A percentile compares a stretch with the other conserved stretches of the same genome.
Conservation (phyloP, 2,888 invertebrate genomes). For the Andrena camellia region DNA sequence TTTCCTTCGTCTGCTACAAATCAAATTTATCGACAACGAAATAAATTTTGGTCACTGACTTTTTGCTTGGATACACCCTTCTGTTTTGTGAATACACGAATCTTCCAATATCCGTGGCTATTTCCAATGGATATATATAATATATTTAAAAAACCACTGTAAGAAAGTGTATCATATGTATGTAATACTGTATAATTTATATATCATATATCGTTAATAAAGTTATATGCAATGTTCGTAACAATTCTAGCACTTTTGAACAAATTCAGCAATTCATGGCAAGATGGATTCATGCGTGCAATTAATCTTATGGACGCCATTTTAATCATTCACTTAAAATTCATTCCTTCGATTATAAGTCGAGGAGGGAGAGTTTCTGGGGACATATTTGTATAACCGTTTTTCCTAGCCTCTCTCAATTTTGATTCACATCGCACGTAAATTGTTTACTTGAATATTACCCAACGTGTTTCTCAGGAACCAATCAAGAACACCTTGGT, state of each 20-base stretch:
- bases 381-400: too few relatives aligned
- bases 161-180: conserved; percentile 69
- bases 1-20: too few relatives aligned
- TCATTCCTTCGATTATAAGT: too few relatives aligned
- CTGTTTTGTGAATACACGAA: conserved; percentile 45
- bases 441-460: too few relatives aligned
- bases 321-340: too few relatives aligned
- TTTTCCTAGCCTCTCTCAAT: too few relatives aligned
- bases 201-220: conserved; percentile 58
- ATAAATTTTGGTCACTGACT: not conserved
- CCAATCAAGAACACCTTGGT: too few relatives aligned
- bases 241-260: not conserved
- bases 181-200: conserved; percentile 65
- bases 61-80: conserved; percentile 15
- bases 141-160: conserved; percentile 53
- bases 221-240: conserved; percentile 12
- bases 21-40: not conserved
- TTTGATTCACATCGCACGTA: too few relatives aligned
- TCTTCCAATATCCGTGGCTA: conserved; percentile 16
- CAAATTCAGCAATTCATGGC: not conserved
- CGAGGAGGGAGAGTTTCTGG: too few relatives aligned
- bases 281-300: not conserved
- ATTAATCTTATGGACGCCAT: not conserved
- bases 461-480: not conserved
- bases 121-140: conserved; percentile 1